Percentiles rank a stretch among this genome's conserved stretches.
phyloP scores from a whole-genome alignment of 2,113 vertebrate genomes.

The Odontophorus gujanensis region DNA sequence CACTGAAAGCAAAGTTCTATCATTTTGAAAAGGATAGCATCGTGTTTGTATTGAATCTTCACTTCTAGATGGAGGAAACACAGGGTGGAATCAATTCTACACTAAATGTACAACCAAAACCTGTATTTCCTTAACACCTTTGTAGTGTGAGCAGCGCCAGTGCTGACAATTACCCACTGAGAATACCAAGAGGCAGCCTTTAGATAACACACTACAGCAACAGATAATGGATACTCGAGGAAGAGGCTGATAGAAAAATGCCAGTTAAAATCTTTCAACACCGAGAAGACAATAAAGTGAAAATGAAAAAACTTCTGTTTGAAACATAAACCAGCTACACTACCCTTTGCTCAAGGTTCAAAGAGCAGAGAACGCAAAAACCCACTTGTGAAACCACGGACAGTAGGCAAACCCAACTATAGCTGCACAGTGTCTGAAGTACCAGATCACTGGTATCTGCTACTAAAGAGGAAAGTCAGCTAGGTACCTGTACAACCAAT shows the following conservation, averaged over 20 bases:
- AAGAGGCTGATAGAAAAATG: background rate
- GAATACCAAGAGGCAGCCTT: background rate
- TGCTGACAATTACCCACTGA: background rate
- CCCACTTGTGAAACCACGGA: background rate
- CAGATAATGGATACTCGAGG: background rate
- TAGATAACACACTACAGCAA: background rate
- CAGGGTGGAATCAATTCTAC: background rate
- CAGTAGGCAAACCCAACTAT: background rate
- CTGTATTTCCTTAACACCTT: background rate
- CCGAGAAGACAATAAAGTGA: background rate
- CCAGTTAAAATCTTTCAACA: constrained; percentile 18
- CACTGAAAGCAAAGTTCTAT: background rate
- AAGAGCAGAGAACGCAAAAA: background rate
- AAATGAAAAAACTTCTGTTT: background rate
- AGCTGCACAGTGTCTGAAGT: background rate
- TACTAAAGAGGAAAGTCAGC: background rate
- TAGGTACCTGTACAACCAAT: background rate
- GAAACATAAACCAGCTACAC: background rate
- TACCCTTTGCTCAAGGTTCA: background rate
- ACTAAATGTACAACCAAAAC: constrained; percentile 2
- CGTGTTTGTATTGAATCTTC: background rate
- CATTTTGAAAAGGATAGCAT: background rate
- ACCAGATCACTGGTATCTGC: background rate
- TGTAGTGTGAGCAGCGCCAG: background rate
- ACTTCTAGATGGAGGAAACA: background rate